Percentiles rank a stretch among this genome's conserved stretches.
Evolutionary conservation across 2,888 invertebrate genomes (phyloP).

Genomic region (Sepioteuthis lessoniana): DNA sequence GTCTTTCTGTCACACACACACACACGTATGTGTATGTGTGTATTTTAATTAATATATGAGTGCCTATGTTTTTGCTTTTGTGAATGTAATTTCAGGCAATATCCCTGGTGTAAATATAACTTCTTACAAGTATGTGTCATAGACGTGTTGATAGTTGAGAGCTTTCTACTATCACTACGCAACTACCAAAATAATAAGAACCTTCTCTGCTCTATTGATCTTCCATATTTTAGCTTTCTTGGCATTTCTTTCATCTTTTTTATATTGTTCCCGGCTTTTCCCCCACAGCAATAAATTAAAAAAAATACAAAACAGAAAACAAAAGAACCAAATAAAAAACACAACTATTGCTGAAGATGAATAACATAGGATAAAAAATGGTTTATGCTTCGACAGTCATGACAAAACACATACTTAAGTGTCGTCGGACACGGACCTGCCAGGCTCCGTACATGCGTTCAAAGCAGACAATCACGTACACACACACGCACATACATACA

Average conservation of each 20-base stretch:
- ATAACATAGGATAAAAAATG: background rate
- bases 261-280: background rate
- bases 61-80: background rate
- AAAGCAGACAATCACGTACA: too few relatives aligned
- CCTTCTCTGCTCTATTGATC: background rate
- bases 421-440: background rate
- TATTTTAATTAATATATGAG: background rate
- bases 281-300: background rate
- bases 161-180: background rate
- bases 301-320: too few relatives aligned
- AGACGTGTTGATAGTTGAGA: background rate
- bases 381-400: background rate
- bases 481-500: too few relatives aligned
- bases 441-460: background rate
- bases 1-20: too few relatives aligned
- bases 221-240: background rate
- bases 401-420: background rate
- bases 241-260: background rate
- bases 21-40: too few relatives aligned
- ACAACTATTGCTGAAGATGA: background rate
- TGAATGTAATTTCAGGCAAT: background rate
- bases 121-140: too few relatives aligned
- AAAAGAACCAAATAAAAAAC: background rate
- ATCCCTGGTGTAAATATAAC: too few relatives aligned
- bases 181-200: background rate